Conservation (phyloP, 2,113 vertebrate species). For the Terrapene triunguis region DNA sequence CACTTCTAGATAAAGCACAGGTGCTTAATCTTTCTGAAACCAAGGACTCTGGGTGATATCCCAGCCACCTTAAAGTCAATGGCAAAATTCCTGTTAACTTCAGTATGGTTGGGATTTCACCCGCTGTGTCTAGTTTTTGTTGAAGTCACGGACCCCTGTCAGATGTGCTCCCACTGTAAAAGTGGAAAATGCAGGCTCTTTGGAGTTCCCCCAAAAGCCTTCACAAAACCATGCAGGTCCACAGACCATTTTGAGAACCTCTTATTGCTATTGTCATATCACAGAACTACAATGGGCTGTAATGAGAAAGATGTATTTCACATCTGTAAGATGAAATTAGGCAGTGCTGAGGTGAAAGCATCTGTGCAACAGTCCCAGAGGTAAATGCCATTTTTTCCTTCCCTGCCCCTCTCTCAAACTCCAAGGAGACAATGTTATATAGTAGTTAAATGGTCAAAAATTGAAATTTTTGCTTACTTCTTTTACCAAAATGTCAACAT, state of each 20-base stretch:
- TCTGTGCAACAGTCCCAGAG: not conserved
- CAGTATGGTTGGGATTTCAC: not conserved
- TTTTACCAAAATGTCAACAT: not conserved
- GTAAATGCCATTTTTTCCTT: not conserved
- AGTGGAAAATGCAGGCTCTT: not conserved
- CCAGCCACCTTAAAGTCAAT: not conserved
- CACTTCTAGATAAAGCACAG: not conserved
- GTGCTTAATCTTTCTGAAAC: not conserved
- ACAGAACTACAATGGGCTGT: not conserved
- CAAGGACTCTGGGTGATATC: not conserved
- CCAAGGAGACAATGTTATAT: not conserved
- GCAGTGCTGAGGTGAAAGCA: not conserved
- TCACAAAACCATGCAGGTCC: not conserved
- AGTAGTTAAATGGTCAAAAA: not conserved
- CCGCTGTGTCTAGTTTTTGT: not conserved
- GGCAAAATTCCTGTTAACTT: constrained; percentile 7
- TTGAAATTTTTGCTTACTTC: not conserved
- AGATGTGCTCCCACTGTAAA: not conserved
- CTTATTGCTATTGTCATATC: not conserved
- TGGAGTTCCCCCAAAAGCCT: constrained; percentile 18
- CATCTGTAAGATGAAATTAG: not conserved
- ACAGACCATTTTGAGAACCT: not conserved
- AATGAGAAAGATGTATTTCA: not conserved
- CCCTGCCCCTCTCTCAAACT: not conserved
- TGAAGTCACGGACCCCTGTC: not conserved